Base-by-base conservation (phyloP, 1,140 invertebrate genomes). In the Drosophila quadrilineata region DNA sequence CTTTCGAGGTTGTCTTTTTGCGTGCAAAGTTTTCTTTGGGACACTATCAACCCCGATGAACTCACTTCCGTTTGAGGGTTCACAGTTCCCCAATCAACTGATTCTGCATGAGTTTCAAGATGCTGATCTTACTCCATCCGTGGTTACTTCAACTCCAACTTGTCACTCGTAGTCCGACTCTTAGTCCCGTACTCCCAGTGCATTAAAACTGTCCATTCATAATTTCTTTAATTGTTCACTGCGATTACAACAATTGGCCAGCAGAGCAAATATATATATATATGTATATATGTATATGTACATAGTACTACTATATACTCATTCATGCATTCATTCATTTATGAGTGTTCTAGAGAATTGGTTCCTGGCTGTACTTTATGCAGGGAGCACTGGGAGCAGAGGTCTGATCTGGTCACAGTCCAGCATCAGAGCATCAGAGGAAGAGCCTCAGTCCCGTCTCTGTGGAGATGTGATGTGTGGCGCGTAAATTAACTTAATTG, bases 401-500 rank as follows among this genome's bases (percentile, higher is more conserved):
- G 36, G 43, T 56, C 57, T 24, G 49, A 22, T 24, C 36, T 36
- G 54, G 49, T 26, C 36, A 58, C 40, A 50, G 53, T 52, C 57
- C 40, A 59, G 31, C 45, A 63, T 19, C 48, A 59, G 56, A 22
- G 41, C 17, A 12, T 31, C 22, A 6, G 16, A 33, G 28, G 6
- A 24, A 6, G 33, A 14, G 36, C 31, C 40, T 17, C 28, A 35
- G 46, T 22, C 4, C 31, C 26, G 31, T 31, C 16, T 8, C 33
- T 17, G 17, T 31, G 21, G 33, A 9, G 17, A 29, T 76, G 70
- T 62, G 16, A 57, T 57, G 58, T 63, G 58, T 54, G 58, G 59
- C 66, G 80, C 74, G 77, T 85, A 87, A 88, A 88, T 88, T 88
- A 87, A 88, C 71, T 88, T 88, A 88, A 88, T 88, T 88, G 87